These are phyloP conservation scores for Rhinoderma darwinii DNA, from an alignment of 2,113 vertebrate genomes.

Conservation along the genomic window DNA sequence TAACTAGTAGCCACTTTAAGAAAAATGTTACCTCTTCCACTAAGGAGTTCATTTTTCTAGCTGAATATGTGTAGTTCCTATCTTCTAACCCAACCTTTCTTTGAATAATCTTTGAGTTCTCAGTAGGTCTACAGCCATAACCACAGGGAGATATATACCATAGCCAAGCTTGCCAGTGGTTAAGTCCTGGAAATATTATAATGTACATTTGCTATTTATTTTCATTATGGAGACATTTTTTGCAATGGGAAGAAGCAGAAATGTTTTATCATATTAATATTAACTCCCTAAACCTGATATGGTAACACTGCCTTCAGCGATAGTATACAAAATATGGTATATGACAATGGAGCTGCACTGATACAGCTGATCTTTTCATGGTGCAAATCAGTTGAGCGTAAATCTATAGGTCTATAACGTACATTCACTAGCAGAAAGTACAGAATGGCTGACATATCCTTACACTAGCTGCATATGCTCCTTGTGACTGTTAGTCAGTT, in stretches of 20 bases:
- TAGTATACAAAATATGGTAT: background rate
- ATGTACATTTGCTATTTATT: background rate
- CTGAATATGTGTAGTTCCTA: too few species aligned
- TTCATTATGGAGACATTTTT: background rate
- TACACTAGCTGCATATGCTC: background rate
- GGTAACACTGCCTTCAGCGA: background rate
- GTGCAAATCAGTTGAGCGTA: background rate
- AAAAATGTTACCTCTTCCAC: background rate
- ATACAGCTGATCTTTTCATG: background rate
- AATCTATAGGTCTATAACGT: background rate
- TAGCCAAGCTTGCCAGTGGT: background rate
- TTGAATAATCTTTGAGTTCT: background rate
- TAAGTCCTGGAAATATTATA: background rate
- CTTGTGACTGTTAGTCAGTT: background rate
- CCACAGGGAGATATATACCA: background rate
- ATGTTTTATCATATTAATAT: background rate
- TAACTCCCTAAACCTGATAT: background rate
- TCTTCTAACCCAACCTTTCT: background rate
- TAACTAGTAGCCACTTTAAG: background rate
- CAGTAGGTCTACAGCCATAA: background rate
- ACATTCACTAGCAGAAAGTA: background rate
- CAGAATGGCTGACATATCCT: background rate
- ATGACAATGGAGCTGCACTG: background rate
- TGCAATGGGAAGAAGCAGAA: background rate
- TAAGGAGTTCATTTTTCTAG: background rate